Percentiles rank a stretch among this genome's conserved stretches.
phyloP scores from a whole-genome alignment of 1,140 invertebrate species.

The Batillaria attramentaria region DNA sequence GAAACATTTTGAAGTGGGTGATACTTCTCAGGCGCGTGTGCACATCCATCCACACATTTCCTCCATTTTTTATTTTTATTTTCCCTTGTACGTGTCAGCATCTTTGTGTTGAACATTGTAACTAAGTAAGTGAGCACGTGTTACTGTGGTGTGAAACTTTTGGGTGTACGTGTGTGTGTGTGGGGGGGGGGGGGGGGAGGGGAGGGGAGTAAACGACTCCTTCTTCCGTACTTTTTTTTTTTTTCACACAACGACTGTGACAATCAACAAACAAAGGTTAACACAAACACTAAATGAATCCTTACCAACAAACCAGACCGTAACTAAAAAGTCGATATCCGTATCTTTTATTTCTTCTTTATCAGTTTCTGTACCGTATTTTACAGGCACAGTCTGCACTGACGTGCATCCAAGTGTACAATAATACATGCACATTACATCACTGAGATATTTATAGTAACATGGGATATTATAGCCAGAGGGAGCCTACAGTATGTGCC shows the following conservation, averaged over 20 bases:
- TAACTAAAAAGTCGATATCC: neutral
- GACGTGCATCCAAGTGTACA: no score
- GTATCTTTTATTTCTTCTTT: neutral
- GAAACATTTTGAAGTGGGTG: neutral
- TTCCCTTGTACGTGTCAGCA: no score
- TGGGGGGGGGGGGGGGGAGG: no score
- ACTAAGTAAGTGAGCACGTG: no score
- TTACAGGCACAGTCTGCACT: no score
- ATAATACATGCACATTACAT: conserved; percentile 21
- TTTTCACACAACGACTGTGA: neutral
- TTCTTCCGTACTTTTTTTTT: no score
- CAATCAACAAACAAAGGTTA: neutral
- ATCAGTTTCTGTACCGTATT: neutral
- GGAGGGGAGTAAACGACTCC: no score
- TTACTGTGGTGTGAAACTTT: no score
- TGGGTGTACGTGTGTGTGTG: no score
- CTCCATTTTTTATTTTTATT: neutral
- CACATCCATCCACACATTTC: neutral
- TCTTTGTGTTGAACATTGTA: no score
- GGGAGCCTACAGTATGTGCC: no score
- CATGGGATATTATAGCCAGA: neutral
- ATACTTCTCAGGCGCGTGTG: neutral
- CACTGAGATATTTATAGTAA: conserved; percentile 21
- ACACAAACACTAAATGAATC: neutral
- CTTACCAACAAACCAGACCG: neutral